These are phyloP conservation scores for Hydrocynus forskahlii DNA, from an alignment of 2,797 vertebrate genomes.

Conservation along the genomic window DNA sequence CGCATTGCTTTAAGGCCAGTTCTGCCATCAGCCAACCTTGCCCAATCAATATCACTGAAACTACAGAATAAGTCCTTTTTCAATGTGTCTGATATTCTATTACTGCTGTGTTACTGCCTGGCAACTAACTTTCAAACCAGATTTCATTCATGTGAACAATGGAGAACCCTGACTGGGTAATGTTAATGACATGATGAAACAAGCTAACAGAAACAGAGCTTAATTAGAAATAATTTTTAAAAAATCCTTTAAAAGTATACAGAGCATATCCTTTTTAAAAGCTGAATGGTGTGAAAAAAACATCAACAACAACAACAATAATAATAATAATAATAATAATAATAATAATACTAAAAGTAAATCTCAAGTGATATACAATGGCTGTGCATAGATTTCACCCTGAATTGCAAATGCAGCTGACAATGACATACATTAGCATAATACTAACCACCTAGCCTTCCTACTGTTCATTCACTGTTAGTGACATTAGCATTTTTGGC, in stretches of 20 bases:
- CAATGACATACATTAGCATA: conserved; percentile 12
- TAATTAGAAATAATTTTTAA: no score
- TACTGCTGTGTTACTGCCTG: not conserved
- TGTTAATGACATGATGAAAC: not conserved
- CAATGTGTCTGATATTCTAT: no score
- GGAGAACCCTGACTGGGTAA: not conserved
- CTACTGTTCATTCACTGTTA: conserved; percentile 23
- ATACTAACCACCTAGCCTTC: not conserved
- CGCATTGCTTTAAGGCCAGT: no score
- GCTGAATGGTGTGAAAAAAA: no score
- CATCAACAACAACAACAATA: no score
- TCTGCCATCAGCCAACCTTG: not conserved
- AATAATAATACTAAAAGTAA: not conserved
- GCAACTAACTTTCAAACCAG: not conserved
- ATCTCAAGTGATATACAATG: not conserved
- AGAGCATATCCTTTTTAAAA: no score
- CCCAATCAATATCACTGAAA: no score
- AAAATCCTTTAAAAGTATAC: no score
- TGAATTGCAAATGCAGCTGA: not conserved
- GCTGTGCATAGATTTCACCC: not conserved
- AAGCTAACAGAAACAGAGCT: no score
- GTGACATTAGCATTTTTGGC: conserved; percentile 38
- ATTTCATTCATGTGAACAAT: not conserved
- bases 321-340: no score
- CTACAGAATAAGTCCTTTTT: no score